Conservation (phyloP, 2,888 invertebrate species). For the Caenorhabditis drosophilae region DNA sequence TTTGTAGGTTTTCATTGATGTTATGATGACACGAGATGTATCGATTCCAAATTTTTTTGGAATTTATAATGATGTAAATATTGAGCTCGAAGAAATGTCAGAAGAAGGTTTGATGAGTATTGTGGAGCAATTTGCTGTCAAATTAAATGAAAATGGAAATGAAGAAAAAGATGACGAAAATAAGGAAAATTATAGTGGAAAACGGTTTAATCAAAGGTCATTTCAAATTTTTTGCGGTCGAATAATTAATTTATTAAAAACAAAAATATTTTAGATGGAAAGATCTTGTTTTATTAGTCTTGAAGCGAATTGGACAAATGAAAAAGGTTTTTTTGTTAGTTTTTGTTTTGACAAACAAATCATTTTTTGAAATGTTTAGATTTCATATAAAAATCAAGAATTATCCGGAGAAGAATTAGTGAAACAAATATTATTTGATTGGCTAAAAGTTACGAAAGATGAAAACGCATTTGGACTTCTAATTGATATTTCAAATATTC, state of each 20-base stretch:
- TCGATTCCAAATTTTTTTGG: constrained; percentile 25
- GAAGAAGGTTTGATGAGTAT: constrained; percentile 5
- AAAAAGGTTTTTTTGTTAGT: too few species aligned
- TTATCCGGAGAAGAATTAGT: constrained; percentile 8
- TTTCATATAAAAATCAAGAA: constrained; percentile 12
- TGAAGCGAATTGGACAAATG: constrained; percentile 9
- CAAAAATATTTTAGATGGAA: too few species aligned
- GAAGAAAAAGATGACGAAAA: neutral
- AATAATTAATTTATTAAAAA: constrained; percentile 11
- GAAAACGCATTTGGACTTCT: constrained; percentile 26
- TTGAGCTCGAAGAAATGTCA: neutral
- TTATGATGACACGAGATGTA: constrained; percentile 12
- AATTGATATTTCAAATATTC: constrained; percentile 11
- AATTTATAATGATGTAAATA: constrained; percentile 27
- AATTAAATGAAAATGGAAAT: neutral
- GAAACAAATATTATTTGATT: constrained; percentile 20
- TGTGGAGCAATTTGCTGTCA: constrained; percentile 8
- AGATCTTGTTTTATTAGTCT: constrained; percentile 16
- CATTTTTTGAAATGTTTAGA: neutral
- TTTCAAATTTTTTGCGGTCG: neutral
- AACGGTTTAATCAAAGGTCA: constrained; percentile 2
- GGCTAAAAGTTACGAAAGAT: constrained; percentile 13
- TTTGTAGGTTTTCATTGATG: constrained; percentile 16
- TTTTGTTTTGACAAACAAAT: too few species aligned
- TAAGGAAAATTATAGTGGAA: constrained; percentile 10